phyloP scores from a whole-genome alignment of 2,888 invertebrate genomes.

The Cephus spinipes region DNA sequence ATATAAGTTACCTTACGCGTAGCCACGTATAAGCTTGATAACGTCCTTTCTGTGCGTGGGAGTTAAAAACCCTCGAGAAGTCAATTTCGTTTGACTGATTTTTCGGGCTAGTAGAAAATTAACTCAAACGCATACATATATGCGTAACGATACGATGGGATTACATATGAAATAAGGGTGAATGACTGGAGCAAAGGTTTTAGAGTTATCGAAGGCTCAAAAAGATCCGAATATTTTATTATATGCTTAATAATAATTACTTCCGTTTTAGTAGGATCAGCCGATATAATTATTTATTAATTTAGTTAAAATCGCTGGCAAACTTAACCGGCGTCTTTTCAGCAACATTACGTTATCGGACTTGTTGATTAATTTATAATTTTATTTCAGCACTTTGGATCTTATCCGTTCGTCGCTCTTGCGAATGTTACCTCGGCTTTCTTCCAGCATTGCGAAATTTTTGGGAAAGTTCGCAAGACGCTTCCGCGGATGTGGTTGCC shows the following conservation, averaged over 20 bases:
- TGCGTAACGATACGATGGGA: too few species aligned
- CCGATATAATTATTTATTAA: too few species aligned
- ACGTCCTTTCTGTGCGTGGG: neutral
- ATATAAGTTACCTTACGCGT: too few species aligned
- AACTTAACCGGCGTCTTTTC: neutral
- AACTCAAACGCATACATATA: too few species aligned
- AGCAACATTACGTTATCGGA: neutral
- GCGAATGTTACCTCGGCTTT: neutral
- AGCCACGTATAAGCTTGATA: neutral
- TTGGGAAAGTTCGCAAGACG: neutral
- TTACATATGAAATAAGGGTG: too few species aligned
- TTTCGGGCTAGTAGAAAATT: neutral
- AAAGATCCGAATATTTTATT: too few species aligned
- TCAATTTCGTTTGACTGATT: neutral
- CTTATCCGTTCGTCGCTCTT: neutral
- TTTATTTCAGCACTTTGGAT: neutral
- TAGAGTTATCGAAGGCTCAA: too few species aligned
- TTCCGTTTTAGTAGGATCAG: too few species aligned
- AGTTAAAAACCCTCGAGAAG: neutral
- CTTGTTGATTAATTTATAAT: neutral
- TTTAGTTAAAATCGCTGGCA: neutral
- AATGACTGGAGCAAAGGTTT: too few species aligned
- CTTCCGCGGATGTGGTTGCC: neutral
- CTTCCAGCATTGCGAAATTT: neutral
- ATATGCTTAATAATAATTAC: too few species aligned